phyloP scores from a whole-genome alignment of 2,113 vertebrate species.

The Bubo bubo region DNA sequence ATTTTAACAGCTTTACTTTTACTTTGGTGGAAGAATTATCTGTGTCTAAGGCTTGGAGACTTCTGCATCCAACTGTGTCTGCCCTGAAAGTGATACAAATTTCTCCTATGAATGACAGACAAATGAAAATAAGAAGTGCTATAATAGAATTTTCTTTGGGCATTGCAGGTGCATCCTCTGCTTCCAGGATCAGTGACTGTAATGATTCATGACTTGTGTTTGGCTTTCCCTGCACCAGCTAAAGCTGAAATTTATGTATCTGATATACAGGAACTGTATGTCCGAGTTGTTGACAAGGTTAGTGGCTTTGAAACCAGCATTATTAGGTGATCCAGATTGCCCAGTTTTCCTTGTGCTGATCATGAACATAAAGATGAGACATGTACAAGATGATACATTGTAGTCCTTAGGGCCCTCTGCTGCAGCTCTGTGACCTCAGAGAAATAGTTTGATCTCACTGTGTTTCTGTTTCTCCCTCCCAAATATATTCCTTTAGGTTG shows the following conservation, averaged over 20 bases:
- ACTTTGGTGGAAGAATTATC: neutral
- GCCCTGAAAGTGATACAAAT: neutral
- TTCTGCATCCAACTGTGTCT: neutral
- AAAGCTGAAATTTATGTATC: slow-evolving; percentile 83
- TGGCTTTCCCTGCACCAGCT: slow-evolving; percentile 86
- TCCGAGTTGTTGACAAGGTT: slow-evolving; percentile 96
- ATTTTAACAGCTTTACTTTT: neutral
- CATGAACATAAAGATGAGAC: neutral
- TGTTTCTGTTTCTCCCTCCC: neutral
- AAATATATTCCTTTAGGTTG: neutral
- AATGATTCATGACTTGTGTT: slow-evolving; percentile 92
- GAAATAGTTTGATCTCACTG: neutral
- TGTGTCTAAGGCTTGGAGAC: neutral
- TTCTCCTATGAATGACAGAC: neutral
- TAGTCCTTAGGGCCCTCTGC: neutral
- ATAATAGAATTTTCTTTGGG: neutral
- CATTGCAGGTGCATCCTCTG: slow-evolving; percentile 83
- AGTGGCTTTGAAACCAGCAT: slow-evolving; percentile 34
- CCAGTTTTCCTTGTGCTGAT: neutral
- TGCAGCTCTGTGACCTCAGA: neutral
- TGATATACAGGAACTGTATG: slow-evolving; percentile 88
- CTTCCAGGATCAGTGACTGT: slow-evolving; percentile 80
- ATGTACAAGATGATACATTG: accelerated
- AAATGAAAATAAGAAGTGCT: neutral
- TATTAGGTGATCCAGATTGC: neutral